Percentiles rank a stretch among this genome's conserved stretches.
Conservation (phyloP, 1,140 invertebrate genomes). For the Drosophila bocqueti region DNA sequence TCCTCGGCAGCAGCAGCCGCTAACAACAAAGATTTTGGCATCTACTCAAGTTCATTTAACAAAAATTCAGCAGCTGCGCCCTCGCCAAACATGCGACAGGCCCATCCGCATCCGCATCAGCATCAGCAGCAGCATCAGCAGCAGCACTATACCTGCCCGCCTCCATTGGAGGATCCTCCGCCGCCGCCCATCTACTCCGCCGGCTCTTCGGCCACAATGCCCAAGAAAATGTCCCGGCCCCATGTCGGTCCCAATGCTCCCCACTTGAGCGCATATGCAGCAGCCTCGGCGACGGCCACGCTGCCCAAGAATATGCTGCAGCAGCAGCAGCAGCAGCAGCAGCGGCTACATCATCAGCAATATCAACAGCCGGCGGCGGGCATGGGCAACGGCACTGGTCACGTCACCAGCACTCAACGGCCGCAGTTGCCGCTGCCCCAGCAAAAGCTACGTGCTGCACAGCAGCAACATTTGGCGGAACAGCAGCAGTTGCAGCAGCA, state of each 20-base stretch:
- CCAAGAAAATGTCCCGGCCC: slow-evolving; percentile 67
- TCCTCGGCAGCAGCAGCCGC: slow-evolving; percentile 27
- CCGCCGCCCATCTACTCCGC: slow-evolving; percentile 77
- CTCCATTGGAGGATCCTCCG: slow-evolving; percentile 81
- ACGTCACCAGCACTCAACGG: slow-evolving; percentile 62
- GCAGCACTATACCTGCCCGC: slow-evolving; percentile 77
- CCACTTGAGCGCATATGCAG: slow-evolving; percentile 63
- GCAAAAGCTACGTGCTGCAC: slow-evolving; percentile 56
- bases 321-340: slow-evolving; percentile 56
- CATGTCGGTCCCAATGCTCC: slow-evolving; percentile 51
- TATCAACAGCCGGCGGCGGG: slow-evolving; percentile 77
- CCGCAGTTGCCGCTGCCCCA: slow-evolving; percentile 77
- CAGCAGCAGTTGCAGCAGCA: slow-evolving; percentile 29
- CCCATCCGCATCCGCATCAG: slow-evolving; percentile 19
- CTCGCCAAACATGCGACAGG: slow-evolving; percentile 65
- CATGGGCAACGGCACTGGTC: slow-evolving; percentile 60
- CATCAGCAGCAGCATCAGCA: slow-evolving; percentile 66
- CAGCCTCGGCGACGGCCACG: slow-evolving; percentile 67
- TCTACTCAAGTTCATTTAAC: slow-evolving; percentile 76
- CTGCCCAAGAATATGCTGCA: slow-evolving; percentile 77
- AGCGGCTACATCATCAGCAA: slow-evolving; percentile 73
- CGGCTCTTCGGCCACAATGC: slow-evolving; percentile 73
- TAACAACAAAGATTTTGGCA: slow-evolving; percentile 67
- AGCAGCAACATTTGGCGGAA: slow-evolving; percentile 50
- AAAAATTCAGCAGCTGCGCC: slow-evolving; percentile 78